Evolutionary conservation across 2,113 vertebrate genomes (phyloP).

Genomic region (Nymphicus hollandicus): DNA sequence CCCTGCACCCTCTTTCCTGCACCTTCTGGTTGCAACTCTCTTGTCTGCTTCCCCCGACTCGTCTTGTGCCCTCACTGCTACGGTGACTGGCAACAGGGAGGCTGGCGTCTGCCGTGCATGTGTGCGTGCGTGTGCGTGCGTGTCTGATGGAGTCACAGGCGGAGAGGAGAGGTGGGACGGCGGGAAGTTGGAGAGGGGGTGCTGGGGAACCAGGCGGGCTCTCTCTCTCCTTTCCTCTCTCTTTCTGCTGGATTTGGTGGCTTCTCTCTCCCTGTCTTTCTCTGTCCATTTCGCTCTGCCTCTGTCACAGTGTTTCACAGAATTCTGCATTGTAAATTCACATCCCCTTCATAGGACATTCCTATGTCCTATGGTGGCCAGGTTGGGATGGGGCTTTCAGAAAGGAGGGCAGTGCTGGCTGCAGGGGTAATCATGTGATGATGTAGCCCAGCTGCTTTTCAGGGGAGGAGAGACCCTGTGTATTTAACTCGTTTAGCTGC

Average conservation of each 20-base stretch:
- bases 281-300: background rate
- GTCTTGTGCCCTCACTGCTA: slow-evolving; percentile 19
- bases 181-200: background rate
- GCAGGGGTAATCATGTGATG: background rate
- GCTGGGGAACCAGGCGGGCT: background rate
- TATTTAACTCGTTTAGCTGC: background rate
- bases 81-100: background rate
- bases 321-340: slow-evolving; percentile 63
- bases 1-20: background rate
- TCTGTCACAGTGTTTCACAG: slow-evolving; percentile 37
- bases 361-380: background rate
- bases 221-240: background rate
- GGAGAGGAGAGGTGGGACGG: slow-evolving; percentile 13
- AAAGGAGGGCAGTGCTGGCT: background rate
- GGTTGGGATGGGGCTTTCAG: background rate
- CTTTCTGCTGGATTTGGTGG: slow-evolving; percentile 40
- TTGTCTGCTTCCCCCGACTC: background rate
- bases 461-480: background rate
- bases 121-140: background rate
- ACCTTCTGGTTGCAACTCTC: background rate
- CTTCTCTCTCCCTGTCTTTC: background rate
- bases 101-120: slow-evolving; percentile 30
- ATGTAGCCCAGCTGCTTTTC: slow-evolving; percentile 28
- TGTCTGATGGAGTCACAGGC: slow-evolving; percentile 39
- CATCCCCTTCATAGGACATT: background rate